Evolutionary conservation across 2,888 invertebrate genomes (phyloP), one percentile per base, ranked within the genome.

Genomic region (Spilosoma lubricipeda): DNA sequence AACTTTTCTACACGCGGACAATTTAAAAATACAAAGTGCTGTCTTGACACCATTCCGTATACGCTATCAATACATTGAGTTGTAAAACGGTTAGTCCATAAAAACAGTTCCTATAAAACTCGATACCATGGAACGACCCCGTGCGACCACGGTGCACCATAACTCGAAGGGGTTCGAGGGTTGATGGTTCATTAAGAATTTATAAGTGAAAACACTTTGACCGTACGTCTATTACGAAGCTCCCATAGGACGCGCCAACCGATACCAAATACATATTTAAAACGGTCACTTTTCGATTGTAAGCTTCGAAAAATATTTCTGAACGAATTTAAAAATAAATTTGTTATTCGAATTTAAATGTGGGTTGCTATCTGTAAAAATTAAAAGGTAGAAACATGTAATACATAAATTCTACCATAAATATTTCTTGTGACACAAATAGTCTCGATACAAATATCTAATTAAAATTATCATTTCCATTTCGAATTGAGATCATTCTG

Each of bases 171-270:
- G 85, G 75, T 68, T 74, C 71, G 91, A 93, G 94, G 94, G 93
- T 93, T 92, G 89, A 90, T 88, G 88, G 81, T 85, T 88, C 88
- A 92, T 95, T 92, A 94, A 90, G 86, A 89, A 95, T 95, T 94
- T 93, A 95, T 93, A 90, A 90, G 89, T 85, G 82, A 88, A 91
- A 93, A 92, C 93, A 92, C 93, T 93, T 91, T 90, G 91, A 86
- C 87, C 90, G 90, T 84, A 79, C 86, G 89, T 89, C 93, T 92
- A 92, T 92, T 92, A 92, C 88, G 87, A 83, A 77, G 81, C 80
- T 81, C 87, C 90, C 80, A 77, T 75, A 80, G 87, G 85, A 84
- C 74, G 70, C 74, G 73, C 88, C 89, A 68, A 72, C 84, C 82
- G 77, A 83, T 81, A 76, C 78, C 80, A 84, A 70, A 86, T 93